phyloP scores from a whole-genome alignment of 2,888 invertebrate species.

The Bugula neritina region DNA sequence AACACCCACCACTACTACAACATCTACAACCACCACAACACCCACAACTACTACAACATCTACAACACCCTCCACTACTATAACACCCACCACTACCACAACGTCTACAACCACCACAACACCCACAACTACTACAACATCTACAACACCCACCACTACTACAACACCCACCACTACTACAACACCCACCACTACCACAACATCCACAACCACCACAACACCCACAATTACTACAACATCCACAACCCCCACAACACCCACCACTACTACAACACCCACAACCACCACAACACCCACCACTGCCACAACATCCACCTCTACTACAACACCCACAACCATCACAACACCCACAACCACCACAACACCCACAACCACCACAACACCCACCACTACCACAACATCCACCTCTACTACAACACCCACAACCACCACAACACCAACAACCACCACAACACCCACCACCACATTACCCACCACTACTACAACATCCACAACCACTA shows the following conservation, averaged over 20 bases:
- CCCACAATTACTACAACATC: not conserved
- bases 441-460: not conserved
- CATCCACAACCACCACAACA: not conserved
- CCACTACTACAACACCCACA: not conserved
- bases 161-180: not conserved
- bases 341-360: not conserved
- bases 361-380: not conserved
- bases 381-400: not conserved
- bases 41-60: constrained; percentile 11
- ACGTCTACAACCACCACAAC: not conserved
- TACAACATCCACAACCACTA: not conserved
- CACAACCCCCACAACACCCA: not conserved
- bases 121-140: constrained; percentile 8
- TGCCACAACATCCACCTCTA: not conserved
- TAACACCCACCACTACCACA: not conserved
- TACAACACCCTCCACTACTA: not conserved
- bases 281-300: not conserved
- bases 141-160: not conserved
- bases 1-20: constrained; percentile 10
- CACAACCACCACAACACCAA: not conserved
- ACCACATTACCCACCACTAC: not conserved
- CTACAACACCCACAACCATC: not conserved
- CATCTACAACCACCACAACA: constrained; percentile 14
- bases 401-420: not conserved
- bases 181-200: not conserved